Evolutionary conservation across 2,888 invertebrate genomes (phyloP).

Genomic region (Sclerodermus sp.): DNA sequence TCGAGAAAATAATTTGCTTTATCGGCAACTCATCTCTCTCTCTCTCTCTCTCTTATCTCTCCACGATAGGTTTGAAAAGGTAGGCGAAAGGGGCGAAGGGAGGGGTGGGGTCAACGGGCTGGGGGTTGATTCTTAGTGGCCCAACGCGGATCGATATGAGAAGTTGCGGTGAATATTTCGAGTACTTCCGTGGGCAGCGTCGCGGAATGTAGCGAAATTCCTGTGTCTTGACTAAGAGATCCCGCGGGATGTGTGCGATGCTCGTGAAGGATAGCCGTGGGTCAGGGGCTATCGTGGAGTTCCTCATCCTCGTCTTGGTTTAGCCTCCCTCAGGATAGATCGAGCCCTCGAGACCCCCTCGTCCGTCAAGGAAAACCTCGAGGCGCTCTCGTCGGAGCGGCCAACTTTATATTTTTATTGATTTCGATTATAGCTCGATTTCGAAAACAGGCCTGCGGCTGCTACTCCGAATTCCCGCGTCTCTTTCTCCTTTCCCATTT

Average conservation of each 20-base stretch:
- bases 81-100: too few species aligned
- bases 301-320: slow-evolving; percentile 34
- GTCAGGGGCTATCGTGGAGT: slow-evolving; percentile 53
- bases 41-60: too few species aligned
- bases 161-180: slow-evolving; percentile 2
- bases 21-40: too few species aligned
- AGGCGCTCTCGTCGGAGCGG: slow-evolving; percentile 29
- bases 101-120: neutral
- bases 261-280: slow-evolving; percentile 54
- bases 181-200: neutral
- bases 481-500: too few species aligned
- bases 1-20: too few species aligned
- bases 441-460: neutral
- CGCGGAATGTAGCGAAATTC: slow-evolving; percentile 9
- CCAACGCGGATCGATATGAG: neutral
- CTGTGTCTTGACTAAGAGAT: slow-evolving; percentile 47
- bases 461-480: too few species aligned
- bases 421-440: slow-evolving; percentile 45
- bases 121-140: neutral
- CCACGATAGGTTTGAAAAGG: too few species aligned
- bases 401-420: slow-evolving; percentile 49
- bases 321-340: slow-evolving; percentile 48
- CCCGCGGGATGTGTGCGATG: slow-evolving; percentile 48
- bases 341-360: slow-evolving; percentile 55
- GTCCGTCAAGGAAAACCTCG: slow-evolving; percentile 46